phyloP scores from a whole-genome alignment of 2,113 vertebrate genomes.

The Ochotona curzoniae region DNA sequence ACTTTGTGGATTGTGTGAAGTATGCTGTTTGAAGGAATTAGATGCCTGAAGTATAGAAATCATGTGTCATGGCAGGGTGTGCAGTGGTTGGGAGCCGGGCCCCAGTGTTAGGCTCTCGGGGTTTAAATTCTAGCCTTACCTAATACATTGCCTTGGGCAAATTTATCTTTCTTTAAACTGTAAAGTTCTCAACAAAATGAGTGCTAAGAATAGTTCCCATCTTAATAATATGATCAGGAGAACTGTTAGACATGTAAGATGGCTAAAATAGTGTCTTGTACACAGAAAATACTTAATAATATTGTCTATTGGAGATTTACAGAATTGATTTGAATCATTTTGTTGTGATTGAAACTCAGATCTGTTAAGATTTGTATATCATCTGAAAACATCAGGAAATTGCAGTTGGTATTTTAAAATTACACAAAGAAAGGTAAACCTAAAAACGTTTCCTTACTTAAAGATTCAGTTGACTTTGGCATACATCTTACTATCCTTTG shows the following conservation, averaged over 20 bases:
- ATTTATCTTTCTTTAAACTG: neutral
- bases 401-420: constrained; percentile 37
- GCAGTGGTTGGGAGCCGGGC: neutral
- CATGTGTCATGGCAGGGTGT: neutral
- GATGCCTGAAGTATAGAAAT: neutral
- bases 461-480: neutral
- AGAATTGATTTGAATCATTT: constrained; percentile 18
- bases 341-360: neutral
- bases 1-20: constrained; percentile 24
- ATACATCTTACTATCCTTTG: neutral
- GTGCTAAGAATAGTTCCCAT: neutral
- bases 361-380: neutral
- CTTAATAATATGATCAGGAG: neutral
- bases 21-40: neutral
- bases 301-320: neutral
- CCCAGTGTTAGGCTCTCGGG: neutral
- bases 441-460: neutral
- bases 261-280: neutral
- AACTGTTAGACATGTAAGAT: neutral
- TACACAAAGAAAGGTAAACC: neutral
- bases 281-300: neutral
- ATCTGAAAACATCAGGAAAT: constrained; percentile 5
- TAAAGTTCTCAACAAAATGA: constrained; percentile 52
- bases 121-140: neutral
- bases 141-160: neutral